These are phyloP conservation scores for Bombus confusus DNA, from an alignment of 1,140 invertebrate species.

Conservation along the genomic window DNA sequence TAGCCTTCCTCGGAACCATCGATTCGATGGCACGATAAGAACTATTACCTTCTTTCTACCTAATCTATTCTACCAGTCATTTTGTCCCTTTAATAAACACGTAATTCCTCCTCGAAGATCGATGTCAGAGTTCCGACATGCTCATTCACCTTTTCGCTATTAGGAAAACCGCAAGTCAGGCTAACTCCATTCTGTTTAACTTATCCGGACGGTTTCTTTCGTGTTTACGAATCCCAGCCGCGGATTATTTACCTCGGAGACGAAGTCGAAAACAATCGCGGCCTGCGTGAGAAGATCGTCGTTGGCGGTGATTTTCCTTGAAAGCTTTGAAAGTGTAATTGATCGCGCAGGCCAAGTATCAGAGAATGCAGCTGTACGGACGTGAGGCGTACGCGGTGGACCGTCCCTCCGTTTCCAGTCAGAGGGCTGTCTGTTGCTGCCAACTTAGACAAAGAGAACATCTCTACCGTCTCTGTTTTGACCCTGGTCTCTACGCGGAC, in stretches of 20 bases:
- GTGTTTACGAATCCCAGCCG: neutral
- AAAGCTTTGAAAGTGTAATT: constrained; percentile 38
- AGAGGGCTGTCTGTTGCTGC: constrained; percentile 44
- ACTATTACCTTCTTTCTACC: neutral
- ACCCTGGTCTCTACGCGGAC: neutral
- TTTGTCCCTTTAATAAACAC: constrained; percentile 13
- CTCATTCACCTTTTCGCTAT: neutral
- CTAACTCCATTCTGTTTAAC: neutral
- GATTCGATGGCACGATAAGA: neutral
- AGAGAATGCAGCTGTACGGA: constrained; percentile 12
- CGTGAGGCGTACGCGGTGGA: constrained; percentile 27
- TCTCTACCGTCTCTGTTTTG: constrained; percentile 1
- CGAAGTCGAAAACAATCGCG: constrained; percentile 8
- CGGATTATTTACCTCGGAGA: neutral
- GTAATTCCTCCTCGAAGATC: constrained; percentile 5
- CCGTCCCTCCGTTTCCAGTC: constrained; percentile 29
- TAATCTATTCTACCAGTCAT: no score
- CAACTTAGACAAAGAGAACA: constrained; percentile 41
- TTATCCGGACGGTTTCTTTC: neutral
- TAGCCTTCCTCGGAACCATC: no score
- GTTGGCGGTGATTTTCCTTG: neutral
- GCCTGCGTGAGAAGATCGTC: no score
- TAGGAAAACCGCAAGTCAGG: neutral
- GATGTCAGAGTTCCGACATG: no score
- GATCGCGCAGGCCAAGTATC: constrained; percentile 18